A percentile compares a stretch with the other conserved stretches of the same genome.
These are phyloP conservation scores for Elephantulus edwardii DNA, from an alignment of 2,113 vertebrate genomes.

Conservation along the genomic window DNA sequence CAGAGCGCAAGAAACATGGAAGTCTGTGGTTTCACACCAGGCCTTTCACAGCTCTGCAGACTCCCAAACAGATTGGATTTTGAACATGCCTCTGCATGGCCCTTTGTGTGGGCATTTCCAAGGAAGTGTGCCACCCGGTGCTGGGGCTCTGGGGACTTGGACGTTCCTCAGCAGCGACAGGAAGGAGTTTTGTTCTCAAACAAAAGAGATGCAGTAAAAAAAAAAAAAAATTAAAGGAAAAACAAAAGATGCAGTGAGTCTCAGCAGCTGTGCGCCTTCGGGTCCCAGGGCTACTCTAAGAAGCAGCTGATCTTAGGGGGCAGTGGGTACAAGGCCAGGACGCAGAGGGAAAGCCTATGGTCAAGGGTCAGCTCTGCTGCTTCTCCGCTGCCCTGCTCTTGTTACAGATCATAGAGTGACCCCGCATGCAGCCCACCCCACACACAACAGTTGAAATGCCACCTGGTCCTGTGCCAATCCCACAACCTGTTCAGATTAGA, in stretches of 20 bases:
- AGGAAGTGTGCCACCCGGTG: neutral
- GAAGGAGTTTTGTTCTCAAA: slow-evolving; percentile 47
- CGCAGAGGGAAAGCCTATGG: accelerated
- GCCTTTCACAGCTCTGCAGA: slow-evolving; percentile 82
- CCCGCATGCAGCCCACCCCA: neutral
- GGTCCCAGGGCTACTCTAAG: neutral
- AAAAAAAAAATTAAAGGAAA: too few relatives aligned
- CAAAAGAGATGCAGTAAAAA: slow-evolving; percentile 28
- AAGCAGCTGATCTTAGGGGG: neutral
- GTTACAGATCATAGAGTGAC: neutral
- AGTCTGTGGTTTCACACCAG: slow-evolving; percentile 85
- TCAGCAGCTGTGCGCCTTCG: slow-evolving; percentile 20
- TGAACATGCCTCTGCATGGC: slow-evolving; percentile 72
- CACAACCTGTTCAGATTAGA: neutral
- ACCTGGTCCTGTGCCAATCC: neutral
- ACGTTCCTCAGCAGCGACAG: neutral
- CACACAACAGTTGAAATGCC: neutral
- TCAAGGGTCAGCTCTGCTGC: neutral
- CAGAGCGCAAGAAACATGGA: slow-evolving; percentile 75
- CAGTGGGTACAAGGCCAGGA: accelerated
- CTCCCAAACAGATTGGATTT: slow-evolving; percentile 80
- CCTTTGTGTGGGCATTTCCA: slow-evolving; percentile 69
- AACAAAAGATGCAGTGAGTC: neutral
- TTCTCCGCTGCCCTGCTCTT: neutral
- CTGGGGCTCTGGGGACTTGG: neutral